Percentiles rank a stretch among this genome's conserved stretches.
phyloP scores from a whole-genome alignment of 2,888 invertebrate genomes.

The Microplitis manilae region DNA sequence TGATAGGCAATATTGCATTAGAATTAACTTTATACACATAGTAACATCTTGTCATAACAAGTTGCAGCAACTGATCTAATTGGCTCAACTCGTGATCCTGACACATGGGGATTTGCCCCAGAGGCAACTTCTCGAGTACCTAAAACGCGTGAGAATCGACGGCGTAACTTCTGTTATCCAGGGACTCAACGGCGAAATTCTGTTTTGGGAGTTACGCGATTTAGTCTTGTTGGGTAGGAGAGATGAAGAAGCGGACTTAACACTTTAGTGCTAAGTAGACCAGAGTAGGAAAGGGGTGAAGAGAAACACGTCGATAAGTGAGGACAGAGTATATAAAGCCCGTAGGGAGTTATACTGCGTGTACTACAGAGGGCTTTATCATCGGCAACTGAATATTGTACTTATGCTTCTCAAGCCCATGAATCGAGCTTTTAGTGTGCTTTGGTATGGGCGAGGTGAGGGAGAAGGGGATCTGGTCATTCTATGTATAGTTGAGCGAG shows the following conservation, averaged over 20 bases:
- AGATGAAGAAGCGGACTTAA: constrained; percentile 31
- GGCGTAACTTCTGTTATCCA: constrained; percentile 26
- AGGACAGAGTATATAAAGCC: constrained; percentile 23
- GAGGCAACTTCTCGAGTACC: constrained; percentile 24
- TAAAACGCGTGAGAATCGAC: constrained; percentile 35
- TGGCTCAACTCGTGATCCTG: constrained; percentile 7
- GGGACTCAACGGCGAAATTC: constrained; percentile 33
- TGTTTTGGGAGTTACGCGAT: constrained; percentile 33
- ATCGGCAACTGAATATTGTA: constrained; percentile 21
- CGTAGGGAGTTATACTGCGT: constrained; percentile 29
- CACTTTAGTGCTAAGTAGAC: constrained; percentile 26
- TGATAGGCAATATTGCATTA: background rate
- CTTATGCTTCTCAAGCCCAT: constrained; percentile 24
- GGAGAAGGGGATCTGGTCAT: constrained; percentile 13
- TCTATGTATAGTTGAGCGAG: constrained; percentile 44
- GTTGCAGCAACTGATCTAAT: constrained; percentile 36
- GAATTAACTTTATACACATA: constrained; percentile 19
- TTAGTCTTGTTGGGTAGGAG: constrained; percentile 3
- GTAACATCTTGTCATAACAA: constrained; percentile 28
- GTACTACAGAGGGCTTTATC: constrained; percentile 28
- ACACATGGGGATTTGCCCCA: constrained; percentile 23
- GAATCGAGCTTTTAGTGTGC: constrained; percentile 18
- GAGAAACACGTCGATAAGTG: constrained; percentile 31
- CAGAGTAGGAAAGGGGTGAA: background rate
- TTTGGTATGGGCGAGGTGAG: background rate